Base-by-base conservation (phyloP, 2,888 invertebrate genomes). In the Tenthredo mesomela region DNA sequence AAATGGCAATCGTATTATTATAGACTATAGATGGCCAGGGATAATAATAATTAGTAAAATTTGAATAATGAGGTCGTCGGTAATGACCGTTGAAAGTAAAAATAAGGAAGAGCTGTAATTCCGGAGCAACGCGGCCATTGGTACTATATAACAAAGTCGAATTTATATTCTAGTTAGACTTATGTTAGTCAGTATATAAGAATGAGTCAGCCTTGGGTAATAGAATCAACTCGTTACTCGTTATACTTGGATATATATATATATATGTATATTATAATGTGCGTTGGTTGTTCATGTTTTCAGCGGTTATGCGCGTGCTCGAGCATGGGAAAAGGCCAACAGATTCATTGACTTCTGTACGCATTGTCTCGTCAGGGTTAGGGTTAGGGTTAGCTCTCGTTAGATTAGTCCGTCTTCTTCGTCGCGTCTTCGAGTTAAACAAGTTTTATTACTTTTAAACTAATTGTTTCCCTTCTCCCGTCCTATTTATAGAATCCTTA, bases 361-460 rank as follows among this genome's bases (percentile, higher is more conserved):
- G 88, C 88, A 71, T 84, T 65, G 85, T 80, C 86, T 70, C 40
- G 73, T 87, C 87, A 89, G 65, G 67, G 82, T 82, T 67, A 40
- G 80, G 80, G 82, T 82, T 82, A 82, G 67, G 82, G 61, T 80
- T 58, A 61, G 58, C 18, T 82, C 82, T 89, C 89, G 89, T 89
- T 88, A 88, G 87, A 50, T 78, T 84, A 84, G 40, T 3, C 37
- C 50, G 65, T 82, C 67, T 82, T 70, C 33, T 82, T 70, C 47
- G 50, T 33, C 77, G 50, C 50, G 77, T 80, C 80, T 61, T 61
- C 80, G 61, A 37, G 61, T 80, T 65, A 80, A 80, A 58, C 61
- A 43, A 80, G 87, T 88, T 89, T 90, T 88, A 89, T 88, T 87
- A 88, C 87, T 86, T 87, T 89, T 88, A 88, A 89, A 89, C 88